These are phyloP conservation scores for Drosophila flavopinicola DNA, from an alignment of 2,888 invertebrate genomes.

Conservation along the genomic window DNA sequence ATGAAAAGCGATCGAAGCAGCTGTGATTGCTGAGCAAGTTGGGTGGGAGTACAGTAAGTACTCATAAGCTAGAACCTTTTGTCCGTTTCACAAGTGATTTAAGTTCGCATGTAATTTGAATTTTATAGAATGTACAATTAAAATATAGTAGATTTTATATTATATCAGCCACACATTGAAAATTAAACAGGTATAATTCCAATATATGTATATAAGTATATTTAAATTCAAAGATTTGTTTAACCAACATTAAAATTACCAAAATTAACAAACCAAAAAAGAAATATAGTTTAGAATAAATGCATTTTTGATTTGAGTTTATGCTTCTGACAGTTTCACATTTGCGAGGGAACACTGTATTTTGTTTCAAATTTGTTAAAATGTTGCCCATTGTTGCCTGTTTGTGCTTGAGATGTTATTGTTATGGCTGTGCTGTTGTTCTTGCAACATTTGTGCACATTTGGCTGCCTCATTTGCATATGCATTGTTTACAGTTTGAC, in stretches of 20 bases:
- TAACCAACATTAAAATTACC: too few relatives aligned
- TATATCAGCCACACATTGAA: too few relatives aligned
- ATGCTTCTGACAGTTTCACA: not conserved
- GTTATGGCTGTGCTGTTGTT: slow-evolving; percentile 26
- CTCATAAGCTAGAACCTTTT: not conserved
- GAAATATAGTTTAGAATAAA: too few relatives aligned
- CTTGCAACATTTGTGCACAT: slow-evolving; percentile 69
- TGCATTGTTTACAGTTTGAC: slow-evolving; percentile 40
- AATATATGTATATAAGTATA: too few relatives aligned
- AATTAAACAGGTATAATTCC: too few relatives aligned
- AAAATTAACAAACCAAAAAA: too few relatives aligned
- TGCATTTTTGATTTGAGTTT: too few relatives aligned
- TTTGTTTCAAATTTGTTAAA: slow-evolving; percentile 56
- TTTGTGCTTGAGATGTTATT: slow-evolving; percentile 31
- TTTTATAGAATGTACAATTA: too few relatives aligned
- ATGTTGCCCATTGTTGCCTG: slow-evolving; percentile 43
- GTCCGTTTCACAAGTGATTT: not conserved
- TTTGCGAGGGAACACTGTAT: not conserved
- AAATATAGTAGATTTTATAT: too few relatives aligned
- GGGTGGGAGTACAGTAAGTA: not conserved
- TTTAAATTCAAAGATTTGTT: too few relatives aligned
- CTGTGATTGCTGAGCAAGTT: slow-evolving; percentile 1
- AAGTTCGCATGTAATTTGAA: too few relatives aligned
- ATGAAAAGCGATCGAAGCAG: slow-evolving; percentile 15
- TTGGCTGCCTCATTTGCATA: slow-evolving; percentile 65